Conservation (phyloP, 1,140 invertebrate genomes). For the Ceratitis capitata region DNA sequence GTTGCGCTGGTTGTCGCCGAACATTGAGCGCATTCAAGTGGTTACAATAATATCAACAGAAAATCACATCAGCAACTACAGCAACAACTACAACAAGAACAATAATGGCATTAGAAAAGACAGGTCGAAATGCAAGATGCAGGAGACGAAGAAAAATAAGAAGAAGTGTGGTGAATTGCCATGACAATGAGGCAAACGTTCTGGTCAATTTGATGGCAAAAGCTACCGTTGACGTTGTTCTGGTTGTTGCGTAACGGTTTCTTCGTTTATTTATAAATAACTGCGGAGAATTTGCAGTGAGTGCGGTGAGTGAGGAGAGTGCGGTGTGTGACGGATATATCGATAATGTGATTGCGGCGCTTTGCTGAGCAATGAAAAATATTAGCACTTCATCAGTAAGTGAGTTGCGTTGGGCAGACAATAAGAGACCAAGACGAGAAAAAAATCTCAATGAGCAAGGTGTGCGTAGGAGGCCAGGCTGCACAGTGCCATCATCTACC, state of each 20-base stretch:
- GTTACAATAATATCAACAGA: conserved; percentile 33
- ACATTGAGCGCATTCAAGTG: not conserved
- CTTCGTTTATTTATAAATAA: not conserved
- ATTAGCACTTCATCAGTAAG: not conserved
- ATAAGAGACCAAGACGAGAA: not conserved
- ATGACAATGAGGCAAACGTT: conserved; percentile 10
- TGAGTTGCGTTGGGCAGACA: not conserved
- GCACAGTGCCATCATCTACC: no score
- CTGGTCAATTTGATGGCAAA: conserved; percentile 19
- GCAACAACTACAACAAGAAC: not conserved
- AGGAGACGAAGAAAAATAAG: no score
- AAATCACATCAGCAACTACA: conserved; percentile 14
- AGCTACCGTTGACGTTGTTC: no score
- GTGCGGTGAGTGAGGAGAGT: not conserved
- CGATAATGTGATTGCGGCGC: conserved; percentile 12
- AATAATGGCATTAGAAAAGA: not conserved
- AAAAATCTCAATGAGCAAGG: not conserved
- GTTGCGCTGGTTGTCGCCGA: not conserved
- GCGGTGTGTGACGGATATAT: not conserved
- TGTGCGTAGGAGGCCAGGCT: not conserved
- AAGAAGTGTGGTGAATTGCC: no score
- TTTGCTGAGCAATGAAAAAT: not conserved
- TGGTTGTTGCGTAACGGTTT: not conserved
- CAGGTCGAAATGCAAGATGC: not conserved
- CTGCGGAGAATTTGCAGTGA: not conserved